phyloP scores from a whole-genome alignment of 2,888 invertebrate genomes.

The Caenorhabditis plicata region DNA sequence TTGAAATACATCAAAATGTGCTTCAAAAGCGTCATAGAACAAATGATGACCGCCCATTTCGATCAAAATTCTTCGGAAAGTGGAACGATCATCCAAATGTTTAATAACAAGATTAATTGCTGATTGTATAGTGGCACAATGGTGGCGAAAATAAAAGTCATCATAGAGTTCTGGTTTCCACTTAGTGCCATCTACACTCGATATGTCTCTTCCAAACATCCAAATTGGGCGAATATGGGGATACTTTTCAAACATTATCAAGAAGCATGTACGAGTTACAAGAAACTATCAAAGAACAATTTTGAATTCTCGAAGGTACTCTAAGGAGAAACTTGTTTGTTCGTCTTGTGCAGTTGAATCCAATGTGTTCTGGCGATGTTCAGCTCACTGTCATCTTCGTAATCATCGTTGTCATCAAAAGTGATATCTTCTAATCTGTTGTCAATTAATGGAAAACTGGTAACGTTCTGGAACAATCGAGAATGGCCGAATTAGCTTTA shows the following conservation, averaged over 20 bases:
- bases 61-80: constrained; percentile 47
- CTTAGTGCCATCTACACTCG: constrained; percentile 33
- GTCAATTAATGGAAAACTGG: too few relatives aligned
- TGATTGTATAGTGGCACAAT: constrained; percentile 58
- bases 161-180: constrained; percentile 52
- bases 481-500: too few relatives aligned
- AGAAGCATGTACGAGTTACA: constrained; percentile 40
- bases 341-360: constrained; percentile 59
- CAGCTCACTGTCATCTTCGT: constrained; percentile 30
- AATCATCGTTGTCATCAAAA: too few relatives aligned
- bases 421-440: too few relatives aligned
- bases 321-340: constrained; percentile 44
- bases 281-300: constrained; percentile 14
- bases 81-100: constrained; percentile 54
- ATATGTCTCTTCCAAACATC: constrained; percentile 55
- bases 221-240: constrained; percentile 60
- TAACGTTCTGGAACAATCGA: too few relatives aligned
- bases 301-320: not conserved
- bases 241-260: constrained; percentile 53
- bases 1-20: constrained; percentile 60
- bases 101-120: constrained; percentile 62
- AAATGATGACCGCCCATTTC: constrained; percentile 64
- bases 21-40: constrained; percentile 62
- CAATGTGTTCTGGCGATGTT: constrained; percentile 61
- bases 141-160: constrained; percentile 59